Conservation (phyloP, 35 echinoderm and acorn worm species). For the Stichopus chloronotus region DNA sequence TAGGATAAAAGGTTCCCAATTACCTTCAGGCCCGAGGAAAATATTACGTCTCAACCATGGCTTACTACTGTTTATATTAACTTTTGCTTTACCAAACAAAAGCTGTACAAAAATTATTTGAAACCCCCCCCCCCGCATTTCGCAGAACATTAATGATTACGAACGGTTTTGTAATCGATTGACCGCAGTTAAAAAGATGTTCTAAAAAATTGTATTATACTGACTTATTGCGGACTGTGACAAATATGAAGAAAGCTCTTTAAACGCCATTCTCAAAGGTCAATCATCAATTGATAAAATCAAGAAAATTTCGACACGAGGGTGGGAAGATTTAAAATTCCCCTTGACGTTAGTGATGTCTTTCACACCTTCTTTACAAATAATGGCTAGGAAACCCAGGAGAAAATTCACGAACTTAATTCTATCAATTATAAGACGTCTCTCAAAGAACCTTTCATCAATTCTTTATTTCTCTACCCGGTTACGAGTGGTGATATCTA, state of each 20-base stretch:
- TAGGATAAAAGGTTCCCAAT: not conserved
- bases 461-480: no score
- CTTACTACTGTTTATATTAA: not conserved
- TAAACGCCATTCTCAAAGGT: not conserved
- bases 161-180: slow-evolving; percentile 2
- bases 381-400: not conserved
- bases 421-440: not conserved
- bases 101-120: not conserved
- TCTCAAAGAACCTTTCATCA: not conserved
- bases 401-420: not conserved
- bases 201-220: not conserved
- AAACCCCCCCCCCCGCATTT: not conserved
- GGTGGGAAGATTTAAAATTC: not conserved
- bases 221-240: not conserved
- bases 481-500: no score
- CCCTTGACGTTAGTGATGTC: not conserved
- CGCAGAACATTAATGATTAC: not conserved
- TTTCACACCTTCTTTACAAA: not conserved
- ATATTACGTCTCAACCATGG: not conserved
- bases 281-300: not conserved
- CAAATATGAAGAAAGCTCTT: not conserved
- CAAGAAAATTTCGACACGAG: not conserved
- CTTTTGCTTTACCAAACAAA: not conserved
- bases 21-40: not conserved
- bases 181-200: not conserved